Evolutionary conservation across 1,140 invertebrate species (phyloP).

Genomic region (Rhopalosiphum maidis): DNA sequence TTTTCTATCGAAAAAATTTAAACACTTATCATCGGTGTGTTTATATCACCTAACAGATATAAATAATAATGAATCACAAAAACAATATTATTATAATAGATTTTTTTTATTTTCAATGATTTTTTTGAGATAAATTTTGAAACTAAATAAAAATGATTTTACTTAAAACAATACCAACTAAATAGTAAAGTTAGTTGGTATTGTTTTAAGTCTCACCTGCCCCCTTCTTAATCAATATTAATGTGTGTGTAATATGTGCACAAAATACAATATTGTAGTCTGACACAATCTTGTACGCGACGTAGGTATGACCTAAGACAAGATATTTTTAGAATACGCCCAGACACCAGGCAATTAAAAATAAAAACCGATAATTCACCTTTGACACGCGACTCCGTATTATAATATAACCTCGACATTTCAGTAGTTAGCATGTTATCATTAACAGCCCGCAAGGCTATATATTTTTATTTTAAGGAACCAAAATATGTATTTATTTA

Average conservation of each 20-base stretch:
- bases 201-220: not conserved
- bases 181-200: not conserved
- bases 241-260: not conserved
- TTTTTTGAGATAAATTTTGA: not conserved
- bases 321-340: conserved; percentile 36
- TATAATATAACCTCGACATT: not conserved
- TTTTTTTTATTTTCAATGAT: not conserved
- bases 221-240: not conserved
- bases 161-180: too few species aligned
- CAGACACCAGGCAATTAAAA: conserved; percentile 31
- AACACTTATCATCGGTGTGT: too few species aligned
- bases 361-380: conserved; percentile 42
- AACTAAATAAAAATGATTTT: not conserved
- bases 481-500: not conserved
- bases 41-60: too few species aligned
- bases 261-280: not conserved
- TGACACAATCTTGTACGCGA: not conserved
- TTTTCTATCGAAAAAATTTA: not conserved
- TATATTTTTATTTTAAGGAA: not conserved
- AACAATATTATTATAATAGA: not conserved
- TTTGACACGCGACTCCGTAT: conserved; percentile 16
- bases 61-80: too few species aligned
- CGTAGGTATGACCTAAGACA: conserved; percentile 1
- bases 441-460: not conserved
- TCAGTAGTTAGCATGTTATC: not conserved